Conservation (phyloP, 1,140 invertebrate genomes). For the Orchestia grillus region DNA sequence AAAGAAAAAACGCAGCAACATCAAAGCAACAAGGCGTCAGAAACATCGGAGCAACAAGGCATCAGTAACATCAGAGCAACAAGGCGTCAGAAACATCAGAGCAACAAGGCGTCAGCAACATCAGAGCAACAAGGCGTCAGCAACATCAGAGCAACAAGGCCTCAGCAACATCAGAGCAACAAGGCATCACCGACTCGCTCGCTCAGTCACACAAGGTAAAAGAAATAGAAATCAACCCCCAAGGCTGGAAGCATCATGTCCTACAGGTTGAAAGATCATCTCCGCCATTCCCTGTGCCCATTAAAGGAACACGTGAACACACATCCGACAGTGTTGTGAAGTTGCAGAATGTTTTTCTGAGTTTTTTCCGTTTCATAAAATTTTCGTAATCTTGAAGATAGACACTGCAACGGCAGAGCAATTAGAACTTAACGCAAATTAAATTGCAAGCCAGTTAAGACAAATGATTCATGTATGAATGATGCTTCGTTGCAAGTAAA, state of each 20-base stretch:
- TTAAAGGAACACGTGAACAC: not conserved
- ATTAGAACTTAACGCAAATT: not conserved
- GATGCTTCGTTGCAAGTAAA: no score
- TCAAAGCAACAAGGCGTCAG: not conserved
- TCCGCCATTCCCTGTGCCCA: not conserved
- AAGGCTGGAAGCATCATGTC: conserved; percentile 28
- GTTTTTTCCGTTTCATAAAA: not conserved
- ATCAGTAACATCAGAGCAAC: not conserved
- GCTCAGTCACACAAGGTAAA: not conserved
- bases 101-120: not conserved
- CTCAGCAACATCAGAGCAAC: not conserved
- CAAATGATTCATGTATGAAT: no score
- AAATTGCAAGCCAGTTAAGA: no score
- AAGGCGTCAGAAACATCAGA: not conserved
- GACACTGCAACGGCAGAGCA: not conserved
- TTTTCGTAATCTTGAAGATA: not conserved
- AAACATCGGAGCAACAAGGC: not conserved
- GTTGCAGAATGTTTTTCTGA: not conserved
- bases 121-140: not conserved
- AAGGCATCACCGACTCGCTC: not conserved
- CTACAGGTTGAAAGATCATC: conserved; percentile 19
- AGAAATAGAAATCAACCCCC: not conserved
- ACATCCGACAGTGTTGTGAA: not conserved
- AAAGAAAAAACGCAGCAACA: no score
- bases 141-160: not conserved